Evolutionary conservation across 2,113 vertebrate species (phyloP), one percentile per base, ranked within the genome.

Genomic region (Symphodus melops): DNA sequence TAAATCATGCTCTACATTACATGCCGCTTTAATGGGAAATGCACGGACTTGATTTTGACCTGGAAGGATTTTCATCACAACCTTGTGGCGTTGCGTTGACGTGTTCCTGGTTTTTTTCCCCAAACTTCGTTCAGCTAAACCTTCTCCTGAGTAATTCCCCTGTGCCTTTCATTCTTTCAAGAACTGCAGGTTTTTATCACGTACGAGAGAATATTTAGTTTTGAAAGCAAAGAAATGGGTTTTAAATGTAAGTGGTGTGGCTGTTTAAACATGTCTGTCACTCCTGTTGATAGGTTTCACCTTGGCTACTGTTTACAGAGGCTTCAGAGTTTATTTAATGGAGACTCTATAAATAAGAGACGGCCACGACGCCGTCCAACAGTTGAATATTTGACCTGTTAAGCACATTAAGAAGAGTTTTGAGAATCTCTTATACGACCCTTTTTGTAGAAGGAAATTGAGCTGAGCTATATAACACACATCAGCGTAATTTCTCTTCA

Each of bases 101-200:
- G 67, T 37, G 4, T 11, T 37, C 46, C 13, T 53, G 6, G 37
- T 52, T 44, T 8, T n/a, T n/a, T n/a, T n/a, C n/a, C n/a, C 21
- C 17, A 56, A 25, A 8, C 16, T 20, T 74, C 61, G 59, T 54
- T 68, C 53, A 68, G 19, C 58, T 75, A 13, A 44, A 42, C 42
- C 12, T 41, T 17, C 48, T 76, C 59, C 70, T 51, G 8, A 63
- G 46, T 62, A 58, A 55, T 85, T 76, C 75, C 72, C 71, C 81
- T 72, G 90, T 93, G 89, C 90, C 91, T 91, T 90, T 72, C 63
- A 79, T 77, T 61, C 65, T 68, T 55, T 79, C 57, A 60, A 62
- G 1, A 28, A 23, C 36, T 21, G 64, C 48, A 72, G 55, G 44
- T 68, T 69, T 76, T 16, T 68, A 60, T 9, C 13, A 36, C 23